These are phyloP conservation scores for Rhagonycha fulva DNA, from an alignment of 2,888 invertebrate genomes.

Conservation along the genomic window DNA sequence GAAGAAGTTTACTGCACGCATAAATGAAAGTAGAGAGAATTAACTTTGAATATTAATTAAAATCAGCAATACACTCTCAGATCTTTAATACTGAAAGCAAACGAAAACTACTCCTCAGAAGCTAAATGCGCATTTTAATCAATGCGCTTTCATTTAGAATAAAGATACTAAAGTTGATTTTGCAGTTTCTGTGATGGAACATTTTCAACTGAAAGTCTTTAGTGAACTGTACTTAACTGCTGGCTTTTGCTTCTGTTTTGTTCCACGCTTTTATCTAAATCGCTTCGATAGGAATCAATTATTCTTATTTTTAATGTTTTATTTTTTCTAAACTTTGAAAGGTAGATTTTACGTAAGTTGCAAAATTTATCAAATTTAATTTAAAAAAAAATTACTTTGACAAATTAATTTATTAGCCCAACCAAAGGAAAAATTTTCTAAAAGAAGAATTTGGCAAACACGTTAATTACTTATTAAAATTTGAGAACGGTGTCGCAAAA, in stretches of 20 bases:
- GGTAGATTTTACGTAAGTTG: constrained; percentile 7
- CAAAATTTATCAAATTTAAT: neutral
- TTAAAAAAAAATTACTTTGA: neutral
- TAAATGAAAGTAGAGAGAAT: constrained; percentile 32
- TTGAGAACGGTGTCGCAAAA: neutral
- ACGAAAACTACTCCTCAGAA: constrained; percentile 39
- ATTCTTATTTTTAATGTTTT: constrained; percentile 34
- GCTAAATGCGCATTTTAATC: constrained; percentile 45
- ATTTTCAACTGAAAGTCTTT: constrained; percentile 40
- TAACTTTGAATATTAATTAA: constrained; percentile 40
- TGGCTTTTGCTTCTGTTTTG: constrained; percentile 40
- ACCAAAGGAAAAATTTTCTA: neutral
- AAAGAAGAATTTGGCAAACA: neutral
- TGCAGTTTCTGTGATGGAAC: constrained; percentile 39
- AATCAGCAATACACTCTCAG: constrained; percentile 38
- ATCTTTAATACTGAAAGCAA: constrained; percentile 35
- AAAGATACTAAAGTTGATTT: constrained; percentile 42
- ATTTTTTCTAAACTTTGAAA: constrained; percentile 16
- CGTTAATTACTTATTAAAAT: neutral
- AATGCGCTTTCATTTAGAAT: constrained; percentile 41
- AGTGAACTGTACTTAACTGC: constrained; percentile 39
- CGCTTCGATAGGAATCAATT: constrained; percentile 33
- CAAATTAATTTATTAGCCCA: neutral
- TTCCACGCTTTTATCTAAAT: constrained; percentile 42
- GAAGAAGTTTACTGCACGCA: constrained; percentile 29